These are phyloP conservation scores for Zeuzera pyrina DNA, from an alignment of 2,888 invertebrate species.

Conservation along the genomic window DNA sequence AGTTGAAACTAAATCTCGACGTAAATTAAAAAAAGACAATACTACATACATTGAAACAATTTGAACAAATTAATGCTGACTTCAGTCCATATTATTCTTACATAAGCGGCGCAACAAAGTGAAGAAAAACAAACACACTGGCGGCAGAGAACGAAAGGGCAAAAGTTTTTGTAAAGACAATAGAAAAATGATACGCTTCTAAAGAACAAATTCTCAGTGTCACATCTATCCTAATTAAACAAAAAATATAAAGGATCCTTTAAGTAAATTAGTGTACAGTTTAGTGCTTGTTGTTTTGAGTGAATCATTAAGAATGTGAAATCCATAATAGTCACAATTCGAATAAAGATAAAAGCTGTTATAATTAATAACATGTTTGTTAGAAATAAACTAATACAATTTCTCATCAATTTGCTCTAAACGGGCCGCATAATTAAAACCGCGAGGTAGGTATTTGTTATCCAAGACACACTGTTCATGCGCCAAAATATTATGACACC, in stretches of 20 bases:
- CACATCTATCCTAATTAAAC: not conserved
- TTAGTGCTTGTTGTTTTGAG: conserved; percentile 18
- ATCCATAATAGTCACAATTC: conserved; percentile 11
- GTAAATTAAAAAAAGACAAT: too few relatives aligned
- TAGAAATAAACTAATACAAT: conserved; percentile 36
- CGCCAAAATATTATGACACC: conserved; percentile 52
- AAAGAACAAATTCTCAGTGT: conserved; percentile 30
- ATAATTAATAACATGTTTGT: not conserved
- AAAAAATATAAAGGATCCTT: not conserved
- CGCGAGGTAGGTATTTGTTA: conserved; percentile 55
- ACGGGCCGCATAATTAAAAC: conserved; percentile 32
- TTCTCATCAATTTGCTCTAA: conserved; percentile 37
- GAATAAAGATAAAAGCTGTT: conserved; percentile 3
- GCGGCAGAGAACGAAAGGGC: conserved; percentile 34
- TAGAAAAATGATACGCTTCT: conserved; percentile 45
- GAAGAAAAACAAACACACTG: conserved; percentile 30
- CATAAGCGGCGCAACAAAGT: conserved; percentile 21
- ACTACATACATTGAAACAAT: too few relatives aligned
- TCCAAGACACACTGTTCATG: conserved; percentile 31
- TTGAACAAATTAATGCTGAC: too few relatives aligned
- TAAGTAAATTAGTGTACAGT: not conserved
- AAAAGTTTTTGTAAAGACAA: conserved; percentile 34
- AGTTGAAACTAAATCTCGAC: not conserved
- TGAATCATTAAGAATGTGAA: conserved; percentile 23
- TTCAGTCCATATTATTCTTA: conserved; percentile 27